These are phyloP conservation scores for Rattus rattus DNA, from an alignment of 2,113 vertebrate genomes.

Conservation along the genomic window DNA sequence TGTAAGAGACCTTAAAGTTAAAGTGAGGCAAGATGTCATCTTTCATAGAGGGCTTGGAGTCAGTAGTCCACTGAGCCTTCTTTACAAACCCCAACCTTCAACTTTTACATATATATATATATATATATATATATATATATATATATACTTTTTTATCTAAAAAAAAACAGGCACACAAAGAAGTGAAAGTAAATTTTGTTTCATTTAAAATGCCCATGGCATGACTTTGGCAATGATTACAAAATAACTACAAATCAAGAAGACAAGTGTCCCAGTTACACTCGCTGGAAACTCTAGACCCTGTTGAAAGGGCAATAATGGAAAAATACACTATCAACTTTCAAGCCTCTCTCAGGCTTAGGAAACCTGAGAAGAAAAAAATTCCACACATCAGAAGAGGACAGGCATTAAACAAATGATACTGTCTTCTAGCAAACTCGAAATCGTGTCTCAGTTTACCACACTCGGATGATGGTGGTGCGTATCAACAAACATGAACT, in stretches of 20 bases:
- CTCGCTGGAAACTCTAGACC: constrained; percentile 24
- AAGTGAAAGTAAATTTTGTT: background rate
- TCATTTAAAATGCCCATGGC: constrained; percentile 33
- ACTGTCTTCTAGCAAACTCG: background rate
- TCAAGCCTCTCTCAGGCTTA: background rate
- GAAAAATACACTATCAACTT: constrained; percentile 3
- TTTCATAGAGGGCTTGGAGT: constrained; percentile 52
- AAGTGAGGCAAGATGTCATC: background rate
- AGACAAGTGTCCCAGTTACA: background rate
- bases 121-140: too few species aligned
- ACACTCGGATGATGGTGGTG: background rate
- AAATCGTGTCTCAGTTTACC: background rate
- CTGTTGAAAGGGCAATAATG: background rate
- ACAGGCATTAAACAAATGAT: background rate
- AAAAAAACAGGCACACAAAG: background rate
- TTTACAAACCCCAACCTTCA: constrained; percentile 58
- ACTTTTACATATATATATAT: background rate
- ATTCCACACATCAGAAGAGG: background rate
- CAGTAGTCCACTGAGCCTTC: constrained; percentile 11
- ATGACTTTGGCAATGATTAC: constrained; percentile 13
- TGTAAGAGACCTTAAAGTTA: background rate
- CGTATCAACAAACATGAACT: background rate
- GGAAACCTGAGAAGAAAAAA: background rate
- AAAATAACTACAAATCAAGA: constrained; percentile 42
- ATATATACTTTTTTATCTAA: constrained; percentile 42